Conservation (phyloP, 2,888 invertebrate species). For the Ctena decussata region DNA sequence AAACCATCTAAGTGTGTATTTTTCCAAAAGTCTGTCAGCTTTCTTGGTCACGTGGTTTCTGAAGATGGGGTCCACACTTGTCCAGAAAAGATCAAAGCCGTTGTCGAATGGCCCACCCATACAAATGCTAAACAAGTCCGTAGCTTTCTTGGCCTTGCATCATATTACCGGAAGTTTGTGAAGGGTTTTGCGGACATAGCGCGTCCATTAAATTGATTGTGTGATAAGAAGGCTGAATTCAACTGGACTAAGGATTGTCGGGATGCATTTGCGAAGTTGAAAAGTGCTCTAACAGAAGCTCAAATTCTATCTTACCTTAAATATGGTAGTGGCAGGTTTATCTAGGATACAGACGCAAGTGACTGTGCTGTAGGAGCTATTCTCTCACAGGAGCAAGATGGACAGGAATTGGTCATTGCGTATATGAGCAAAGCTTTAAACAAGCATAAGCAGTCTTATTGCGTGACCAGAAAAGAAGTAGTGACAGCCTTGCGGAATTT, state of each 20-base stretch:
- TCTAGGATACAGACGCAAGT: conserved; percentile 32
- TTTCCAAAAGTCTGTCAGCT: conserved; percentile 37
- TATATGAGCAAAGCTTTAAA: conserved; percentile 37
- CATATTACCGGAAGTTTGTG: background rate
- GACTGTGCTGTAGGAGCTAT: conserved; percentile 20
- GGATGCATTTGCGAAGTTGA: conserved; percentile 24
- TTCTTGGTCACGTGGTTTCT: background rate
- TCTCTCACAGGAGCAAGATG: conserved; percentile 33
- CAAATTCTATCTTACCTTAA: conserved; percentile 5
- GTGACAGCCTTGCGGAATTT: too few relatives aligned
- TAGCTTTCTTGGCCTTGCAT: conserved; percentile 12
- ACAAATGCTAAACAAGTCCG: conserved; percentile 33
- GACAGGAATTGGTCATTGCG: conserved; percentile 33
- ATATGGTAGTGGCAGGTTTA: background rate
- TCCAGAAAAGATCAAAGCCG: conserved; percentile 1
- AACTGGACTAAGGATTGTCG: conserved; percentile 39
- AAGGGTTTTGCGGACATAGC: conserved; percentile 29
- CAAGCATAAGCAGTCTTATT: conserved; percentile 27
- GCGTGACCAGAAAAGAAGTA: conserved; percentile 38
- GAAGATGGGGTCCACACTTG: conserved; percentile 17
- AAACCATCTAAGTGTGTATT: conserved; percentile 38
- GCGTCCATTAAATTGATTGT: conserved; percentile 34
- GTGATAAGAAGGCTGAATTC: conserved; percentile 26
- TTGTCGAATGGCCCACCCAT: conserved; percentile 33
- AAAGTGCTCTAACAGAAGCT: background rate